A percentile compares a stretch with the other conserved stretches of the same genome.
phyloP scores from a whole-genome alignment of 2,888 invertebrate species.

The Nyleta sp. region DNA sequence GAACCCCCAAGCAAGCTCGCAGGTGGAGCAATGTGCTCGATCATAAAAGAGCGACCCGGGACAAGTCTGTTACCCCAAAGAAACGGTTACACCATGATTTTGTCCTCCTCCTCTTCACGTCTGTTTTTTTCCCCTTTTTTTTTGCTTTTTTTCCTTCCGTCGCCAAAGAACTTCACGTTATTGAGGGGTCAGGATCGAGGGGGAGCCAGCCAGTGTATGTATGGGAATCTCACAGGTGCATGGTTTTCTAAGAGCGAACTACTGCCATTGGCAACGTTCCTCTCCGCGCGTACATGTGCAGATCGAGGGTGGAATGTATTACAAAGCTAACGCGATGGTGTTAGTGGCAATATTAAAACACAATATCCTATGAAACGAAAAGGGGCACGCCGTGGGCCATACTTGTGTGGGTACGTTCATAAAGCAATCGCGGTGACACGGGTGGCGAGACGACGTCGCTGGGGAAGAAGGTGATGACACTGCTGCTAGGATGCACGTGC shows the following conservation, averaged over 20 bases:
- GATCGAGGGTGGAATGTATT: slow-evolving; percentile 63
- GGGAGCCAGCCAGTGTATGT: slow-evolving; percentile 73
- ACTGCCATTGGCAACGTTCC: slow-evolving; percentile 70
- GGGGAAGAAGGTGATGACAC: slow-evolving; percentile 80
- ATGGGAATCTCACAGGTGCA: slow-evolving; percentile 82
- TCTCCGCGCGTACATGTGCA: slow-evolving; percentile 48
- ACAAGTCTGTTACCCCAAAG: slow-evolving; percentile 79
- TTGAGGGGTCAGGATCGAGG: slow-evolving; percentile 73
- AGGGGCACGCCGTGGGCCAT: slow-evolving; percentile 57
- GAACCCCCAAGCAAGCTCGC: slow-evolving; percentile 77
- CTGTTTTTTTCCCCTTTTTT: slow-evolving; percentile 42
- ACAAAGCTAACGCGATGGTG: slow-evolving; percentile 49
- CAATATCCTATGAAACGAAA: slow-evolving; percentile 75
- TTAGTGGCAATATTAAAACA: slow-evolving; percentile 79
- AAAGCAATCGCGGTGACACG: slow-evolving; percentile 62
- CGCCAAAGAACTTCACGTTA: slow-evolving; percentile 70
- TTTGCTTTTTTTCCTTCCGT: slow-evolving; percentile 36
- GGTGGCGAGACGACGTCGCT: slow-evolving; percentile 56
- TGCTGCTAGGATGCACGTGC: slow-evolving; percentile 81
- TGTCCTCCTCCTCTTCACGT: slow-evolving; percentile 66
- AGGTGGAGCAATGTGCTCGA: slow-evolving; percentile 79
- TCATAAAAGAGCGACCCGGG: slow-evolving; percentile 75
- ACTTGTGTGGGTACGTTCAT: slow-evolving; percentile 56
- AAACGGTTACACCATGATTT: slow-evolving; percentile 81
- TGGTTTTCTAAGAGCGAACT: slow-evolving; percentile 76